These are phyloP conservation scores for Vultur gryphus DNA, from an alignment of 2,797 vertebrate genomes.

Conservation along the genomic window DNA sequence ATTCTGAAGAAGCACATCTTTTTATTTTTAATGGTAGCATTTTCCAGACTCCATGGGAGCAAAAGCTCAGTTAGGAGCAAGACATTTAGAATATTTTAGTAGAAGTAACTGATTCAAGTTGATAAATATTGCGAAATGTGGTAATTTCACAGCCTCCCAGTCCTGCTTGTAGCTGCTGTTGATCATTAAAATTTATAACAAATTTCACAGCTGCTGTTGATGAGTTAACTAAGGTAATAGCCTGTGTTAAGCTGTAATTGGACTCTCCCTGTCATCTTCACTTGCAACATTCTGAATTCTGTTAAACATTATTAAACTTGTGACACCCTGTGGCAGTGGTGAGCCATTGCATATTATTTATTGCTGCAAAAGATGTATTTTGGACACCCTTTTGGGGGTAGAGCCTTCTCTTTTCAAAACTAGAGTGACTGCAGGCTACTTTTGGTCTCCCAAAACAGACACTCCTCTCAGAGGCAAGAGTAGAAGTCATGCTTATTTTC, in stretches of 20 bases:
- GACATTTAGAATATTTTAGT: neutral
- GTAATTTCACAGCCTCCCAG: neutral
- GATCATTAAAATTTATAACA: conserved; percentile 18
- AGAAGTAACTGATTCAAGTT: neutral
- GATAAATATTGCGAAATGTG: neutral
- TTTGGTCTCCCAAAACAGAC: neutral
- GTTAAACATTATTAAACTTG: conserved; percentile 61
- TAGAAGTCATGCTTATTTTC: neutral
- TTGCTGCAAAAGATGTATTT: neutral
- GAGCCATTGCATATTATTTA: conserved; percentile 10
- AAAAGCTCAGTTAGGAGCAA: neutral
- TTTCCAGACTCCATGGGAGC: neutral
- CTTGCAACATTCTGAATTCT: neutral
- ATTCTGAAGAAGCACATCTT: neutral
- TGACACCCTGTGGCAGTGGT: conserved; percentile 69
- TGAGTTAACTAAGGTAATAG: neutral
- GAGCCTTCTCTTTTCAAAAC: neutral
- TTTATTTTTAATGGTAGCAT: neutral
- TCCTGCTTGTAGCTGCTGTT: neutral
- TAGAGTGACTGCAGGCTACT: neutral
- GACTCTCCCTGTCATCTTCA: neutral
- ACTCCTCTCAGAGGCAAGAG: neutral
- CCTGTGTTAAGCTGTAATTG: neutral
- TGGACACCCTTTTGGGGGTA: neutral
- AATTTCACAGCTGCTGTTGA: conserved; percentile 14